These are phyloP conservation scores for Orthosia gothica DNA, from an alignment of 2,888 invertebrate genomes.

Conservation along the genomic window DNA sequence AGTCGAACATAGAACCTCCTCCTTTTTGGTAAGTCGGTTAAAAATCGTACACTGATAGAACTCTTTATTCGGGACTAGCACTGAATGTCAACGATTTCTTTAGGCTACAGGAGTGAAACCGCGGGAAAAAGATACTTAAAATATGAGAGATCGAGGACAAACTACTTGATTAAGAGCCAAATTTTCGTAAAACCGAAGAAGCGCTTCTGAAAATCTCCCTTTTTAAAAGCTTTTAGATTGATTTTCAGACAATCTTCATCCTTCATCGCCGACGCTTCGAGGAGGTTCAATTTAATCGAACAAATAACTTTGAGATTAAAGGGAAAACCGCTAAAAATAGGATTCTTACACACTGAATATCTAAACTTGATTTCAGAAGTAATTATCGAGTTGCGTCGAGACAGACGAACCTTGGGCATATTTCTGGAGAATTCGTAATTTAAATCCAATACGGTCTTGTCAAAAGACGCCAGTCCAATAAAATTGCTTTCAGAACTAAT, in stretches of 20 bases:
- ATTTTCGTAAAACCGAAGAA: neutral
- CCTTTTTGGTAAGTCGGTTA: too few species aligned
- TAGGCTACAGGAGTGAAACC: too few species aligned
- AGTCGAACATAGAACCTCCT: too few species aligned
- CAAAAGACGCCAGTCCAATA: constrained; percentile 21
- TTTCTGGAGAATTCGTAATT: constrained; percentile 26
- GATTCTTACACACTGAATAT: constrained; percentile 5
- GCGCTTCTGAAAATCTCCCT: neutral
- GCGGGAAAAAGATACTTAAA: neutral
- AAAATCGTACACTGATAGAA: too few species aligned
- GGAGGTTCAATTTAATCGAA: constrained; percentile 32
- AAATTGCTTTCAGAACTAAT: constrained; percentile 53
- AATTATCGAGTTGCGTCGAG: constrained; percentile 16
- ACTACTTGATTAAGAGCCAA: constrained; percentile 18
- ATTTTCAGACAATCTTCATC: constrained; percentile 6
- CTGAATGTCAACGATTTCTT: too few species aligned
- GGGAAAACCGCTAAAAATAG: constrained; percentile 30
- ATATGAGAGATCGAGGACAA: neutral
- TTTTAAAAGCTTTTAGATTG: constrained; percentile 14
- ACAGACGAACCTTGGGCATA: neutral
- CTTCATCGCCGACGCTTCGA: neutral
- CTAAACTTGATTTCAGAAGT: constrained; percentile 32
- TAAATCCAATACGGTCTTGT: constrained; percentile 23
- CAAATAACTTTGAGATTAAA: constrained; percentile 26
- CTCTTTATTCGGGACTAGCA: too few species aligned